Percentiles rank a stretch among this genome's conserved stretches.
phyloP scores from a whole-genome alignment of 2,797 vertebrate genomes.

The Gambelia wislizenii region DNA sequence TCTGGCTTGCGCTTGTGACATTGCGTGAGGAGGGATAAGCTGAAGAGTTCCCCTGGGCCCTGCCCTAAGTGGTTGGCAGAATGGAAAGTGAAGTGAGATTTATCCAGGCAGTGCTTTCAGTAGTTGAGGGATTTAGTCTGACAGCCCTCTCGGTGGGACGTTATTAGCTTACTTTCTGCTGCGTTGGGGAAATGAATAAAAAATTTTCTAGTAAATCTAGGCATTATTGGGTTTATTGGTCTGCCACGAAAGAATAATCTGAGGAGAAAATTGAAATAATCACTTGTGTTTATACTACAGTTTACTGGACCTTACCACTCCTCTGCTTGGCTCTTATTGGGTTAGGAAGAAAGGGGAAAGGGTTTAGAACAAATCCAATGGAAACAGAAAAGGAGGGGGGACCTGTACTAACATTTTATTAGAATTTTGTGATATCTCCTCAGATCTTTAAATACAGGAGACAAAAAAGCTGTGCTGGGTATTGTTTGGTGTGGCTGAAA shows the following conservation, averaged over 20 bases:
- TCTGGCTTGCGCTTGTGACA: slow-evolving; percentile 77
- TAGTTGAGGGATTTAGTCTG: slow-evolving; percentile 68
- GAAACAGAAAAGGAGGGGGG: not conserved
- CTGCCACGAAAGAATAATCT: slow-evolving; percentile 65
- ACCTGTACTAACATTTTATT: not conserved
- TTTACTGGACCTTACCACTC: slow-evolving; percentile 52
- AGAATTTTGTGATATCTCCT: not conserved
- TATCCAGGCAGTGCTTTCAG: slow-evolving; percentile 62
- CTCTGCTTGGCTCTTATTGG: not conserved
- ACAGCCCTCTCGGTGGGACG: slow-evolving; percentile 60
- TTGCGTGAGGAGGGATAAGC: slow-evolving; percentile 72
- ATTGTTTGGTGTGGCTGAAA: not conserved
- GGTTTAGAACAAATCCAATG: slow-evolving; percentile 23
- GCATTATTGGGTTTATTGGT: slow-evolving; percentile 68
- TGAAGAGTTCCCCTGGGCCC: slow-evolving; percentile 73
- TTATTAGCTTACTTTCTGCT: slow-evolving; percentile 75
- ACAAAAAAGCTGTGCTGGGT: not conserved
- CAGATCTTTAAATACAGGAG: not conserved
- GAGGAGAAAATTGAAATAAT: slow-evolving; percentile 67
- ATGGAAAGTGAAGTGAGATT: slow-evolving; percentile 73
- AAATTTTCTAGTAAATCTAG: slow-evolving; percentile 68
- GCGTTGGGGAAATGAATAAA: slow-evolving; percentile 68
- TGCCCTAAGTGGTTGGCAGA: slow-evolving; percentile 73
- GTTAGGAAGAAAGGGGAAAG: not conserved
- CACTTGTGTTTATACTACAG: slow-evolving; percentile 21